Base-by-base conservation (phyloP, 2,888 invertebrate species). In the Myopa testacea region DNA sequence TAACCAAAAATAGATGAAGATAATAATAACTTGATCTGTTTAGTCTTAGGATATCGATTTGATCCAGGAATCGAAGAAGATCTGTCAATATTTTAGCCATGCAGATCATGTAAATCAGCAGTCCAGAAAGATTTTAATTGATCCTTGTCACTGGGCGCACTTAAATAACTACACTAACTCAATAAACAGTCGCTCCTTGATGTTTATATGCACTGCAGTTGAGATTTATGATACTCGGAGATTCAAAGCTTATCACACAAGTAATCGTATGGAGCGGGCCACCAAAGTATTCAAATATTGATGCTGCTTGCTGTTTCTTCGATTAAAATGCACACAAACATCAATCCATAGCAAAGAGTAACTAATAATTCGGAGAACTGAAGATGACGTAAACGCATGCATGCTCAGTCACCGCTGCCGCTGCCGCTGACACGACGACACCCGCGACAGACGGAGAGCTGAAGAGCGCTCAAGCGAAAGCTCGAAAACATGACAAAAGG, bases 321-420 rank as follows among this genome's bases (percentile, higher is more conserved):
- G 38, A 65, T 37, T 37, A 12, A 38, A 65, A 50, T 19, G 58
- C 34, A 26, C n/a, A 26, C n/a, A 63, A 63, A 34, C 10, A 19
- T 63, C 26, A 19, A 26, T 4, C 19, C 65, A 7, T 65, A 26
- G 14, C 34, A 12, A 4, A 62, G n/a, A 58, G 71, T 80, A 73
- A 81, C 72, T 78, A 79, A 81, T 80, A 79, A 77, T 86, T 84
- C 85, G 71, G 38, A 80, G 82, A 83, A 84, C 69, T 79, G 65
- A 74, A 65, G 75, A 80, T 84, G 84, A 83, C 84, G 82, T 80
- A 83, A 81, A 80, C 78, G 81, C 79, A 79, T 83, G 84, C 82
- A 86, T n/a, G 65, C 67, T 72, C 71, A 60, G 37, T 58, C 55
- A 58, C 63, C n/a, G 60, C 62, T n/a, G 34, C n/a, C 76, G 72